phyloP scores from a whole-genome alignment of 2,888 invertebrate genomes.

The Taphrorychus bicolor region DNA sequence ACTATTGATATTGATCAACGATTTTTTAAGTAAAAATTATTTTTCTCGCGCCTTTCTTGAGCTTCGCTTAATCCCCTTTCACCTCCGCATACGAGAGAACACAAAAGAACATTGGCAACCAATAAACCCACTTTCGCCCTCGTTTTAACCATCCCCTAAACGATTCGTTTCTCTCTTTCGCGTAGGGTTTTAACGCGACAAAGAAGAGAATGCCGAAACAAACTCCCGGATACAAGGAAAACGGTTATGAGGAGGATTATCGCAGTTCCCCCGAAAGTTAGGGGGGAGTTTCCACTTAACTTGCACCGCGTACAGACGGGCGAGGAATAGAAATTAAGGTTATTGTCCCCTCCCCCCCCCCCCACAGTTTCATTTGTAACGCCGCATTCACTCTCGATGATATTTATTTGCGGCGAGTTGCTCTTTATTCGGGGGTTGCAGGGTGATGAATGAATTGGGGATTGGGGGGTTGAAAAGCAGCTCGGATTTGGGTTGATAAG shows the following conservation, averaged over 20 bases:
- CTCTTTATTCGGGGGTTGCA: conserved; percentile 10
- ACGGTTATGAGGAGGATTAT: conserved; percentile 47
- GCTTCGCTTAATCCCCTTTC: too few species aligned
- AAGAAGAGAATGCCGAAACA: conserved; percentile 20
- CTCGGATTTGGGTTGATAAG: neutral
- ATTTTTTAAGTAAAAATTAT: too few species aligned
- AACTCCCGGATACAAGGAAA: conserved; percentile 24
- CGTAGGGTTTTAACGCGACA: conserved; percentile 9
- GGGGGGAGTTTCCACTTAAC: conserved; percentile 43
- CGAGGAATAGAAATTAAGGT: conserved; percentile 55
- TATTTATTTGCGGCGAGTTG: conserved; percentile 36
- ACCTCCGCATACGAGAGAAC: too few species aligned
- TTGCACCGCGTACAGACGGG: conserved; percentile 44
- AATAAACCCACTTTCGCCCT: conserved; percentile 16
- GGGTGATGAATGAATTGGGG: conserved; percentile 24
- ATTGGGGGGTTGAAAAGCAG: neutral
- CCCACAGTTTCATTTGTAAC: conserved; percentile 54
- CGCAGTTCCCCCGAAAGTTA: conserved; percentile 43
- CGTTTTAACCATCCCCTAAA: conserved; percentile 16
- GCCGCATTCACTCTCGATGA: conserved; percentile 50
- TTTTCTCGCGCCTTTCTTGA: too few species aligned
- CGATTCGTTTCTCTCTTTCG: conserved; percentile 13
- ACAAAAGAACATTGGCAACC: too few species aligned
- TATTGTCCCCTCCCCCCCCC: conserved; percentile 53
- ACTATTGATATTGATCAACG: too few species aligned